Base-by-base conservation (phyloP, 1,140 invertebrate species). In the Drosophila quadrilineata region DNA sequence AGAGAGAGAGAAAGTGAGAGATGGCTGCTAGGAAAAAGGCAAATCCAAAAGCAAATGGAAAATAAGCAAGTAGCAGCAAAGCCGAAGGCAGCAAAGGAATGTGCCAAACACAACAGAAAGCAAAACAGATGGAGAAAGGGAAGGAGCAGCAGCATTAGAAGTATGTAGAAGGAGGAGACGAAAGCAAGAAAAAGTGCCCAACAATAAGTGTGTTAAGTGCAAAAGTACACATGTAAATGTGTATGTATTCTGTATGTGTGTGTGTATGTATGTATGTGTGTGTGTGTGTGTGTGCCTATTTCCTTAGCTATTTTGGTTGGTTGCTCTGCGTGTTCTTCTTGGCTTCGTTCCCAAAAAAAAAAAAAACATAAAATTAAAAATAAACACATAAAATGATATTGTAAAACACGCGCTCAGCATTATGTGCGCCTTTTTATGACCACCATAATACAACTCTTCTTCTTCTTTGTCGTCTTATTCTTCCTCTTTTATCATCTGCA, bases 281-380 rank as follows among this genome's bases (percentile, higher is more conserved):
- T 59, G 17, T 56, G 48, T 65, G 29, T 74, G 14, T 64, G 52
- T 69, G 36, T 60, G 49, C 48, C 38, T 62, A 12, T 48, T 48
- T 14, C 26, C 38, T 67, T 52, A 57, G 74, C 53, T 76, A 77
- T 76, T 76, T 77, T 73, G 28, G 64, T 77, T 76, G 73, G 48
- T n/a, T n/a, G n/a, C n/a, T n/a, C 66, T 77, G 74, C 68, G 68
- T 76, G 69, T 58, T n/a, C n/a, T n/a, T n/a, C n/a, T n/a, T n/a
- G n/a, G n/a, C n/a, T 60, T 46, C 40, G 54, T 41, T 53, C 26
- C n/a, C n/a, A n/a, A n/a, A n/a, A n/a, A n/a, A n/a, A n/a, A n/a
- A n/a, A n/a, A 79, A 86, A 79, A 67, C 75, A 86, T 86, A 75
- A 85, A 86, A 86, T 85, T 85, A 66, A 85, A 86, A 85, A 85